Evolutionary conservation across 2,888 invertebrate species (phyloP), one percentile per base, ranked within the genome.

Genomic region (Cheilosia impressa): DNA sequence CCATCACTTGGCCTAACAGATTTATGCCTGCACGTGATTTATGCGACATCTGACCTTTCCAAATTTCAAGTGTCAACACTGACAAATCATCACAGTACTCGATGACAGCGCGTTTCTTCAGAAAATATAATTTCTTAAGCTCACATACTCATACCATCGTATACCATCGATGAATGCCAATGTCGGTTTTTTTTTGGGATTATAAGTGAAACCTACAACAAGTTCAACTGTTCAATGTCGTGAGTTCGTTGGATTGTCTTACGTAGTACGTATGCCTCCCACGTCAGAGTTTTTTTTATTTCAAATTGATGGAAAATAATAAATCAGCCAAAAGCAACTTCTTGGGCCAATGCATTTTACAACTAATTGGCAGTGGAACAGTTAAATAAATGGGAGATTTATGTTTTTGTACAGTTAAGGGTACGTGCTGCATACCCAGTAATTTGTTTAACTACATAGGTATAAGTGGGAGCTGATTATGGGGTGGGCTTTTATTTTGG

Each of bases 41-140:
- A 68, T 50, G 58, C 43, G 52, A 43, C 38, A 34, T 34, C 22
- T 68, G 58, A 50, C 76, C 76, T 60, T 76, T 58, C 15, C 9
- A 22, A 43, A 63, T 4, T 13, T 34, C 2, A 31, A 24, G 10
- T 34, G 43, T 47, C 4, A 71, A 31, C 31, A 57, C 19, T 57
- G n/a, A 58, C 41, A 41, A 41, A 22, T 24, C 24, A 41, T n/a
- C 19, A 22, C 41, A 41, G 58, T 7, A 63, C 19, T 34, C 34
- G 22, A 38, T 22, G 22, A 22, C n/a, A 38, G n/a, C 4, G 24
- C 3, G n/a, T n/a, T 22, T 41, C 52, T 66, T 38, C 17, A 27
- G 66, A 41, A 53, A 41, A 27, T 41, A 19, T 19, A 15, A n/a
- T 66, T 66, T 66, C 17, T 53, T 27, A 53, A 53, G 66, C n/a